phyloP scores from a whole-genome alignment of 2,797 vertebrate species.

The Okamejei kenojei region DNA sequence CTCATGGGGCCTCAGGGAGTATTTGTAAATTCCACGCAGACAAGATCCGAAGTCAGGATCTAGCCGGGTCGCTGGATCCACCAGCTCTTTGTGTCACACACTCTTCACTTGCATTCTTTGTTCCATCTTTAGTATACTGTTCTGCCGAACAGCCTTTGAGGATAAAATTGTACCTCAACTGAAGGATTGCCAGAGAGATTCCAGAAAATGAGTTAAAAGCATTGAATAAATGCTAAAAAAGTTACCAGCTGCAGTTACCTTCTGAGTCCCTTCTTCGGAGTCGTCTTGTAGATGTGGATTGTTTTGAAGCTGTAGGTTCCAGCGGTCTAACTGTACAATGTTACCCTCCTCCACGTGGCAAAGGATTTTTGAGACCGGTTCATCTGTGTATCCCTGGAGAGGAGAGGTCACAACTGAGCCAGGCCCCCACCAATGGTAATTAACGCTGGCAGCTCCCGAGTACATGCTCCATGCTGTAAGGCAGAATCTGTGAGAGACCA shows the following conservation, averaged over 20 bases:
- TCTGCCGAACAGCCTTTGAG: background rate
- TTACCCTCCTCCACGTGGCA: slow-evolving; percentile 96
- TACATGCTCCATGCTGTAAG: background rate
- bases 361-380: slow-evolving; percentile 91
- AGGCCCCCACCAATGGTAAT: background rate
- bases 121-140: background rate
- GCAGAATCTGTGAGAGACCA: background rate
- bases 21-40: no score
- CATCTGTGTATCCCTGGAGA: slow-evolving; percentile 86
- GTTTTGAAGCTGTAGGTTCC: slow-evolving; percentile 89
- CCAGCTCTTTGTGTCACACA: no score
- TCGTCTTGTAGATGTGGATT: slow-evolving; percentile 68
- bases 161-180: background rate
- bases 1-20: no score
- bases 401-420: background rate
- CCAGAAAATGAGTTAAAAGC: background rate
- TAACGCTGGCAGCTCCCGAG: background rate
- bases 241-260: slow-evolving; percentile 61
- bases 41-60: no score
- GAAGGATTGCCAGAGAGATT: background rate
- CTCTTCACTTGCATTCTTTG: background rate
- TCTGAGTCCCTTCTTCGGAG: slow-evolving; percentile 84
- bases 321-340: slow-evolving; percentile 90
- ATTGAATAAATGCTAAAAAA: background rate
- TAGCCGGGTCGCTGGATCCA: no score